phyloP scores from a whole-genome alignment of 1,140 invertebrate species.

The Paraescarpia echinospica region DNA sequence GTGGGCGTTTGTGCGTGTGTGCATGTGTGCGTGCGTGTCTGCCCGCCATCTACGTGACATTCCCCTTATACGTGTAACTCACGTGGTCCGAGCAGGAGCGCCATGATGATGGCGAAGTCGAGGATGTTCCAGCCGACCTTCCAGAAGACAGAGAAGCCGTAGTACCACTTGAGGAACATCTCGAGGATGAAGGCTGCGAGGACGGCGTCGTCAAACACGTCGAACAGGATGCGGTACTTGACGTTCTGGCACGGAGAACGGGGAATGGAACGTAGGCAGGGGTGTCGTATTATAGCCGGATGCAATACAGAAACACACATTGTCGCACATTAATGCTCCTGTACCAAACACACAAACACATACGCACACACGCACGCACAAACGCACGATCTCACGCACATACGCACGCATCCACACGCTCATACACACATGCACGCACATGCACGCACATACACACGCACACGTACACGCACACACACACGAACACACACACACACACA shows the following conservation, averaged over 20 bases:
- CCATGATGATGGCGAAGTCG: conserved; percentile 41
- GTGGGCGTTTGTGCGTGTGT: neutral
- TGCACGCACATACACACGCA: no score
- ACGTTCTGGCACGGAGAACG: conserved; percentile 8
- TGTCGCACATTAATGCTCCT: neutral
- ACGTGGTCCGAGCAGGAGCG: conserved; percentile 35
- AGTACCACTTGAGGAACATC: conserved; percentile 47
- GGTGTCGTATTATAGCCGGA: neutral
- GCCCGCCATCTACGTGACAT: neutral
- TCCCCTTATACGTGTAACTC: neutral
- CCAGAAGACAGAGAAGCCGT: conserved; percentile 48
- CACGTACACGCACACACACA: no score
- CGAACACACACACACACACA: no score
- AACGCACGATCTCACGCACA: no score
- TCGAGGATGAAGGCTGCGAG: conserved; percentile 32
- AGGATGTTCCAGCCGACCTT: conserved; percentile 43
- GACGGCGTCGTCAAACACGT: conserved; percentile 26
- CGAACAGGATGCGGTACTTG: conserved; percentile 21
- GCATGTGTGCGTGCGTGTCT: neutral
- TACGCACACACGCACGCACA: no score
- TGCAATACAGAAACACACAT: neutral
- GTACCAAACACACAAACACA: neutral
- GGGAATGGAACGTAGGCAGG: neutral
- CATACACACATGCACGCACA: no score
- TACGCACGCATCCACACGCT: no score